Evolutionary conservation across 1,140 invertebrate species (phyloP), one percentile per base, ranked within the genome.

Genomic region (Drosophila equinoxialis): DNA sequence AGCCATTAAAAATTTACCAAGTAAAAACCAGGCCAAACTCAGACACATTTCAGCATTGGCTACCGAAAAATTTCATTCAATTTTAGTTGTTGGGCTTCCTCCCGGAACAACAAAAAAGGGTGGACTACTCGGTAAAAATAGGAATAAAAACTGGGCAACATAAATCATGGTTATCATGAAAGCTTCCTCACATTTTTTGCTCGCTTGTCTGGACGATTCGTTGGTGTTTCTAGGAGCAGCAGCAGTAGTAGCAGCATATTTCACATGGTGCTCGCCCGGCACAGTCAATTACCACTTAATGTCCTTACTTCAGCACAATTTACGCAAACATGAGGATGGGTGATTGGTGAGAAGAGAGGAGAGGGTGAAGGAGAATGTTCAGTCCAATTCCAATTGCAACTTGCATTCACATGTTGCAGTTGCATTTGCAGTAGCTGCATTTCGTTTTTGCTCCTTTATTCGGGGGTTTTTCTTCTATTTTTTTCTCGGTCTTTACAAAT

Each of bases 251-350:
- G 63, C 64, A 72, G 42, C 65, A 84, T 77, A 80, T 80, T 83
- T 84, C 77, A 77, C 73, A 58, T 72, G 65, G 58, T 68, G 45
- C 51, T 48, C 35, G 66, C 69, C 69, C 35, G 65, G 73, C 64
- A 77, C 74, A 84, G 78, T 85, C 81, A 84, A 84, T 84, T 84
- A 81, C 81, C 78, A 84, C 77, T 77, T 84, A 84, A 85, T 84
- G 81, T 71, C 65, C 77, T 77, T 81, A 81, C 81, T 85, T 81
- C 77, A 71, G 81, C 81, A 81, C 81, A 84, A 84, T 81, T 84
- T 84, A 81, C 77, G 77, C 81, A 84, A 81, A 85, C 77, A 85
- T 85, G 62, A 30, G 30, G 30, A 30, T 6, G 30, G 30, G 70
- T 54, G 14, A 33, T 41, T 0, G 35, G 35, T 30, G 26, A 14